These are phyloP conservation scores for Notodonta ziczac DNA, from an alignment of 2,888 invertebrate genomes.

Conservation along the genomic window DNA sequence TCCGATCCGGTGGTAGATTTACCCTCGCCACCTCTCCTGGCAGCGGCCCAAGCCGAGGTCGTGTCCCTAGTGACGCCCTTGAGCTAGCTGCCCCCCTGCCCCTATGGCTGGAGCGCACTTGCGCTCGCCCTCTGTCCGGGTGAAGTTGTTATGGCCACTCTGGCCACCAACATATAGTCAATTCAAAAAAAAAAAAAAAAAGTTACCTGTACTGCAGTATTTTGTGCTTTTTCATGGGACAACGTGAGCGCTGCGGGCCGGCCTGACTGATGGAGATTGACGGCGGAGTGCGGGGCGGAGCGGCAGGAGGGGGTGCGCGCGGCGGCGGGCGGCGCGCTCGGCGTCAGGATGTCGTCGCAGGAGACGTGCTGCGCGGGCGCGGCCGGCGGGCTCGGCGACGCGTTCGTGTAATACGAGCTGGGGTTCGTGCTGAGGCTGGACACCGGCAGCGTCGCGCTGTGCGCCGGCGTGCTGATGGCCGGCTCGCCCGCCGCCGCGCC, in stretches of 20 bases:
- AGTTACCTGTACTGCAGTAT: constrained; percentile 53
- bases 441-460: constrained; percentile 81
- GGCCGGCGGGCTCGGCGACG: constrained; percentile 84
- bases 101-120: no score
- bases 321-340: constrained; percentile 57
- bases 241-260: constrained; percentile 70
- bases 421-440: constrained; percentile 81
- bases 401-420: constrained; percentile 86
- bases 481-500: constrained; percentile 66
- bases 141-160: no score
- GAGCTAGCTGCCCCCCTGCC: no score
- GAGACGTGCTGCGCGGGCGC: constrained; percentile 72
- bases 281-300: constrained; percentile 78
- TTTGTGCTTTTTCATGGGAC: constrained; percentile 63
- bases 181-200: no score
- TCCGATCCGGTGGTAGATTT: no score
- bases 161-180: no score
- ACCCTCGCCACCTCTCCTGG: no score
- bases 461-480: constrained; percentile 76
- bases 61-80: no score
- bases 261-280: constrained; percentile 75
- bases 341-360: constrained; percentile 77
- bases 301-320: constrained; percentile 71
- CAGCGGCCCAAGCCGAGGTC: no score
- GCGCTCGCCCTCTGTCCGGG: no score